These are phyloP conservation scores for Myiozetetes cayanensis DNA, from an alignment of 2,113 vertebrate genomes.

Conservation along the genomic window DNA sequence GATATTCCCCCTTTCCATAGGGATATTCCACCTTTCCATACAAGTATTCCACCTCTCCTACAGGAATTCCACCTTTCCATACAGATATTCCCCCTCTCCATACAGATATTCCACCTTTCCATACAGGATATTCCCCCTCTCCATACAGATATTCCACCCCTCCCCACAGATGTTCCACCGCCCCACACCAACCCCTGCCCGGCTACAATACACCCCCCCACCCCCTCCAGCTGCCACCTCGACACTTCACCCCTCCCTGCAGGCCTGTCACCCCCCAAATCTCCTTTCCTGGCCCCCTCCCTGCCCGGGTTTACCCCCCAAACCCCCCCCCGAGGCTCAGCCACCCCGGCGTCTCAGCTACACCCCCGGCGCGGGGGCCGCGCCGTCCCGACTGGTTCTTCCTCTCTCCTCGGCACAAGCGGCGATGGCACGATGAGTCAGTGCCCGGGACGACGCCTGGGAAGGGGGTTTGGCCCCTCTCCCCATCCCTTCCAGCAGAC, in stretches of 20 bases:
- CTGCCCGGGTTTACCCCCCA: background rate
- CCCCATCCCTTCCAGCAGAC: background rate
- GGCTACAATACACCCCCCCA: rapidly evolving
- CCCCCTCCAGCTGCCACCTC: background rate
- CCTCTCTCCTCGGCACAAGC: constrained; percentile 10
- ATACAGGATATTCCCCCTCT: rapidly evolving
- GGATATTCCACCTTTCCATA: rapidly evolving
- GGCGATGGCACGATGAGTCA: background rate
- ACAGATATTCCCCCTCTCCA: rapidly evolving
- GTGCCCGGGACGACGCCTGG: background rate
- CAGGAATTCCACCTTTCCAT: rapidly evolving
- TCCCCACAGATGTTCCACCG: rapidly evolving
- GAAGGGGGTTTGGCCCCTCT: background rate
- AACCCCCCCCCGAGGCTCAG: background rate
- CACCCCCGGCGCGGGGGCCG: background rate
- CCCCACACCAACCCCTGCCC: background rate
- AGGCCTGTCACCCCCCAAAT: background rate
- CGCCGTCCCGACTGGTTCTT: constrained; percentile 39
- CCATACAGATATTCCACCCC: background rate
- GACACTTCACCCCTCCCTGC: background rate
- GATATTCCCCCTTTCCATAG: rapidly evolving
- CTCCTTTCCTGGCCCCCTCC: background rate
- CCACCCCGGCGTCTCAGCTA: constrained; percentile 15
- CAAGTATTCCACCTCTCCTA: rapidly evolving
- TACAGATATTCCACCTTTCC: background rate